Base-by-base conservation (phyloP, 2,888 invertebrate species). In the Onchidella celtica region DNA sequence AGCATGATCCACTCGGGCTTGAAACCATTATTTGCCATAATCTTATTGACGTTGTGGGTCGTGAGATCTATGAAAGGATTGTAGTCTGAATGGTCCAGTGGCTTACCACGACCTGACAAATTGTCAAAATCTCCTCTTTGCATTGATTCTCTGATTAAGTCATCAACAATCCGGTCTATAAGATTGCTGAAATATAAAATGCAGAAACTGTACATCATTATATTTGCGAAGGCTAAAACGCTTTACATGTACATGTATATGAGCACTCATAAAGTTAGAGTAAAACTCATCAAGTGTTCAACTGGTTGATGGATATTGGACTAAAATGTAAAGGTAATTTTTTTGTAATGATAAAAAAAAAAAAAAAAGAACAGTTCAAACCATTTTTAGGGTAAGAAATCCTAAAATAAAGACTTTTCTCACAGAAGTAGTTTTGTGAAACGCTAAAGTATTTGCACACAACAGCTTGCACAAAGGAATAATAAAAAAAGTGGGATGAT, bases 121-220 rank as follows among this genome's bases (percentile, higher is more conserved):
- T 98, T 97, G 87, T 96, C 96, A 93, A 98, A 98, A 90, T 98
- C 97, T 0, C 98, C 98, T 92, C 96, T 96, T 0, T 96, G 96
- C 95, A 98, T 97, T 0, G 97, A 96, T 91, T 97, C 97, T 89
- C 97, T 97, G 86, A 98, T 98, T 83, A 97, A 94, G 94, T 98
- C 98, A 92, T 98, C 98, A 0, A 97, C 97, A 0, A 98, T 94
- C 77, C 97, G 95, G 85, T 98, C 97, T 88, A 97, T 96, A 0
- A 97, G 97, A 90, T 95, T 91, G 80, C 91, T 91, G 86, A 4
- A 83, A 86, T n/a, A n/a, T n/a, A n/a, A n/a, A n/a, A n/a, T n/a
- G n/a, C n/a, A n/a, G n/a, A n/a, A n/a, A n/a, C n/a, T n/a, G n/a
- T n/a, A n/a, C n/a, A n/a, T n/a, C n/a, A n/a, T n/a, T n/a, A n/a